Evolutionary conservation across 1,140 invertebrate genomes (phyloP), one percentile per base, ranked within the genome.

Genomic region (Saccostrea echinata): DNA sequence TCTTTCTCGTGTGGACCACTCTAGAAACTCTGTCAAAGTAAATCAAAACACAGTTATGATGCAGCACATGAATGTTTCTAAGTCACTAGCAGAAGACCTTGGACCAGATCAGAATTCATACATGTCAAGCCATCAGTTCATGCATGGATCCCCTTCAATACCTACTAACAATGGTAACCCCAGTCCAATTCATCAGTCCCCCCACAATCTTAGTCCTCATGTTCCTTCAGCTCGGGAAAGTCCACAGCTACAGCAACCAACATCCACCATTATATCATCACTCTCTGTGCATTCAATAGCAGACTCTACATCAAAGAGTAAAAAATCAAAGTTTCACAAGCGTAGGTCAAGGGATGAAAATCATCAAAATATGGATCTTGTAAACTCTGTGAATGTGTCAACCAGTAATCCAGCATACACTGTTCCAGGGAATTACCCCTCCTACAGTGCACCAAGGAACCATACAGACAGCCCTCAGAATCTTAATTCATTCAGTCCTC

Each of bases 301-400:
- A 18, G 94, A 94, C 86, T 94, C 94, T 16, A 93, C 93, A n/a
- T 93, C 93, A 21, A 94, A 94, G 86, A 93, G 92, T 87, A 94
- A 94, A 83, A 92, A 91, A 81, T 43, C 91, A 27, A 88, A 91
- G 82, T 18, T 76, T 76, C 68, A 30, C 27, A 76, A 30, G 68
- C 68, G 68, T 30, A 76, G 88, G 86, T 64, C 86, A 90, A 21
- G 92, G 93, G 88, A 93, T 93, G 86, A 92, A 92, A 61, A 85
- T 53, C 33, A 68, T 76, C 57, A 57, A 61, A 27, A 21, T 55
- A 3, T 88, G 76, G n/a, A 84, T 86, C 33, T 24, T 30, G 68
- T 61, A 1, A 61, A 61, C 18, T 61, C 55, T n/a, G 18, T 76
- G 68, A 27, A 76, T 76, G 57, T 64, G 57, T 24, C 57, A 21